Evolutionary conservation across 2,888 invertebrate species (phyloP).

Genomic region (Drosophila austrosaltans): DNA sequence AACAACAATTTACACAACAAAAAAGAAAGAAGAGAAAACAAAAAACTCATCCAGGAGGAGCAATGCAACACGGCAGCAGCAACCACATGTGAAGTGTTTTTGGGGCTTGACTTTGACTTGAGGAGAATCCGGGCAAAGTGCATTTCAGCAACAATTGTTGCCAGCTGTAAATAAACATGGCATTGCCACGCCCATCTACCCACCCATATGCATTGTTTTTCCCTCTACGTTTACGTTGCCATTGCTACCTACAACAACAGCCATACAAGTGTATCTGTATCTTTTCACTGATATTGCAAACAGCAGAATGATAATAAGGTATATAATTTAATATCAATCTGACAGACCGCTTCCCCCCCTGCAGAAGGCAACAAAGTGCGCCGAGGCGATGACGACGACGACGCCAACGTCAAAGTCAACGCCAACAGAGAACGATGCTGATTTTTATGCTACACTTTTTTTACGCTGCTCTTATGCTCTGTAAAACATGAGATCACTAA

Average conservation of each 20-base stretch:
- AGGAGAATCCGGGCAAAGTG: constrained; percentile 59
- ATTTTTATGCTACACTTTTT: constrained; percentile 67
- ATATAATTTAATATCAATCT: constrained; percentile 83
- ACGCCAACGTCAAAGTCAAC: constrained; percentile 30
- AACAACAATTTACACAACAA: constrained; percentile 76
- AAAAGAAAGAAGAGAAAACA: constrained; percentile 31
- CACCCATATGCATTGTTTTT: constrained; percentile 10
- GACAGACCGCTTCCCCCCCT: constrained; percentile 44
- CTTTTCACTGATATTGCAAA: constrained; percentile 30
- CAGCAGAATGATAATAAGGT: constrained; percentile 81
- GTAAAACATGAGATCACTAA: neutral
- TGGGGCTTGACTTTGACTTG: constrained; percentile 66
- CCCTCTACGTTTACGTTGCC: constrained; percentile 17
- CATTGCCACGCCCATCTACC: constrained; percentile 60
- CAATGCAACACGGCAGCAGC: constrained; percentile 7
- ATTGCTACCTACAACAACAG: constrained; percentile 29
- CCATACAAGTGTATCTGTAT: constrained; percentile 21
- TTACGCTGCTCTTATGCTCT: constrained; percentile 30
- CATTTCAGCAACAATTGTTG: constrained; percentile 79
- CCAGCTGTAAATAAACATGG: constrained; percentile 79
- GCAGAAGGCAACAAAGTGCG: constrained; percentile 72
- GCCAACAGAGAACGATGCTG: constrained; percentile 39
- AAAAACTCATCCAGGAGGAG: constrained; percentile 1
- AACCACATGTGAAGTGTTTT: constrained; percentile 74
- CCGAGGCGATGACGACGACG: constrained; percentile 48